A percentile compares a stretch with the other conserved stretches of the same genome.
These are phyloP conservation scores for Periophthalmus magnuspinnatus DNA, from an alignment of 2,797 vertebrate genomes.

Conservation along the genomic window DNA sequence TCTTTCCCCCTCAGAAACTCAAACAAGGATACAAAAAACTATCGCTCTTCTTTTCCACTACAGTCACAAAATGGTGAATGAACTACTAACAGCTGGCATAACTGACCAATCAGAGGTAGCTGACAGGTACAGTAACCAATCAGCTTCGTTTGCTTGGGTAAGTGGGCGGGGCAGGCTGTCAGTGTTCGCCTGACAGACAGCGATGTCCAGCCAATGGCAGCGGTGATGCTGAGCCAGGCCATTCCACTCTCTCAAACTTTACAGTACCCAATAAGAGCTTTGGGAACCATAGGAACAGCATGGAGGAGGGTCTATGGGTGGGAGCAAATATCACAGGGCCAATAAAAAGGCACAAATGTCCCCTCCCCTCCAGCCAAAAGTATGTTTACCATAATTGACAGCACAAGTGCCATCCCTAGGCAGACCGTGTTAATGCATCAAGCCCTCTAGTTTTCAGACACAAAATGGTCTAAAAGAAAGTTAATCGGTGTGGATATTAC, in stretches of 20 bases:
- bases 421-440: conserved; percentile 63
- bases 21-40: conserved; percentile 78
- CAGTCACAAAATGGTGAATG: conserved; percentile 99
- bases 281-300: conserved; percentile 87
- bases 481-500: not conserved
- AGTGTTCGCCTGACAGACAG: conserved; percentile 66
- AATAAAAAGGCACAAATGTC: conserved; percentile 67
- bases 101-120: conserved; percentile 82
- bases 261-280: conserved; percentile 86
- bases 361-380: conserved; percentile 59
- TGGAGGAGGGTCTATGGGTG: conserved; percentile 67
- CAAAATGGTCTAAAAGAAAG: conserved; percentile 29
- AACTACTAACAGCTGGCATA: conserved; percentile 92
- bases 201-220: conserved; percentile 62
- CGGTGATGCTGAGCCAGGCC: conserved; percentile 43
- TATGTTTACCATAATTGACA: conserved; percentile 79
- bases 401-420: conserved; percentile 62
- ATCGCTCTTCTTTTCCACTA: conserved; percentile 90
- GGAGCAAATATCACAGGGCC: conserved; percentile 53
- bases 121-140: conserved; percentile 86
- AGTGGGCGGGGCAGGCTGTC: conserved; percentile 69
- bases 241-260: conserved; percentile 75
- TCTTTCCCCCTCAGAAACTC: conserved; percentile 78
- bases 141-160: conserved; percentile 16
- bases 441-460: conserved; percentile 8